These are phyloP conservation scores for Gadopsis bispinosus DNA, from an alignment of 2,797 vertebrate species.

Conservation along the genomic window DNA sequence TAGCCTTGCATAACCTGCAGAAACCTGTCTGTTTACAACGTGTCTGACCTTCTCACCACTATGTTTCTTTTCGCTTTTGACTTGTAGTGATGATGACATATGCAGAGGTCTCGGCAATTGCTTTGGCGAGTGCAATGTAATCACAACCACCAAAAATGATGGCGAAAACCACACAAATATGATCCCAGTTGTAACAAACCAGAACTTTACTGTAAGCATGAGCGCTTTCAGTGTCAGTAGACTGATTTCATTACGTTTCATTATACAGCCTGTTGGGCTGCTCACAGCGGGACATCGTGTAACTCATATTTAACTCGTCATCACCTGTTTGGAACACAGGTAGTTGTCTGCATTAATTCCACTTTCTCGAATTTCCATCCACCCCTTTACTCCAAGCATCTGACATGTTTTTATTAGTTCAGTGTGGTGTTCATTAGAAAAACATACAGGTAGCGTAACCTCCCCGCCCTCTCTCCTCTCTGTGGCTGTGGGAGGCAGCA, in stretches of 20 bases:
- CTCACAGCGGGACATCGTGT: slow-evolving; percentile 24
- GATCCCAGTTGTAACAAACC: background rate
- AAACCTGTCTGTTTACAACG: background rate
- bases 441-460: slow-evolving; percentile 75
- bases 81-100: background rate
- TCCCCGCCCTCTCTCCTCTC: slow-evolving; percentile 68
- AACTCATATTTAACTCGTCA: slow-evolving; percentile 53
- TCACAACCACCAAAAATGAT: background rate
- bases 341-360: slow-evolving; percentile 54
- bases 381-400: slow-evolving; percentile 43
- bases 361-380: slow-evolving; percentile 52
- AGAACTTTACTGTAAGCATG: background rate
- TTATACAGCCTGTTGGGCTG: slow-evolving; percentile 8
- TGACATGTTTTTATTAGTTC: slow-evolving; percentile 77
- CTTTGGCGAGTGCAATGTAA: background rate
- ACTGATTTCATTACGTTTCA: slow-evolving; percentile 27
- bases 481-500: slow-evolving; percentile 65
- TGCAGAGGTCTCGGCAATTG: background rate
- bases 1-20: background rate
- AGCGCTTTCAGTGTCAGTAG: background rate
- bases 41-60: background rate
- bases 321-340: slow-evolving; percentile 51
- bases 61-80: background rate
- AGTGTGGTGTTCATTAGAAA: slow-evolving; percentile 73
- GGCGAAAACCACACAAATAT: background rate